phyloP scores from a whole-genome alignment of 2,888 invertebrate genomes.

The Oligia strigilis region DNA sequence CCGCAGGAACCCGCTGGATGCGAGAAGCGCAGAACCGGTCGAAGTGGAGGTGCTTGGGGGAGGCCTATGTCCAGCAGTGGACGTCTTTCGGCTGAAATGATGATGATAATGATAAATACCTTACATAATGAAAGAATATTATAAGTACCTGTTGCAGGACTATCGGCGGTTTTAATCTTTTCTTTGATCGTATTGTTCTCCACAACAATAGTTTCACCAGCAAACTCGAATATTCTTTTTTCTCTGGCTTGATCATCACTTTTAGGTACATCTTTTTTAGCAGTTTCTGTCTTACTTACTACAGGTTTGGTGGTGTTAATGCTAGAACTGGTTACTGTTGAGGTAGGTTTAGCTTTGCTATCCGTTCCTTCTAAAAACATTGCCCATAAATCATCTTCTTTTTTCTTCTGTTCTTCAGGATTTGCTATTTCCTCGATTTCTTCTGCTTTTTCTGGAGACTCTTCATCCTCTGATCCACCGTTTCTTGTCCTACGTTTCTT shows the following conservation, averaged over 20 bases:
- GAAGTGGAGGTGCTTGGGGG: too few species aligned
- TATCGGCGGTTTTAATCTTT: slow-evolving; percentile 80
- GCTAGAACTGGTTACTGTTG: slow-evolving; percentile 66
- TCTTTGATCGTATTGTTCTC: slow-evolving; percentile 86
- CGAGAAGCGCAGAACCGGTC: too few species aligned
- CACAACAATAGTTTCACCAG: slow-evolving; percentile 94
- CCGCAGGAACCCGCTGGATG: too few species aligned
- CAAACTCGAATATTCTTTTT: slow-evolving; percentile 95
- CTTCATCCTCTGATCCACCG: slow-evolving; percentile 71
- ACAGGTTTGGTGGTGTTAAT: slow-evolving; percentile 59
- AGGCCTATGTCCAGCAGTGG: too few species aligned
- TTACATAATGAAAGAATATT: not conserved
- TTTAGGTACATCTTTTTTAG: slow-evolving; percentile 54
- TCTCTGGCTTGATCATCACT: slow-evolving; percentile 89
- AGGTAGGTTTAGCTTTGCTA: slow-evolving; percentile 77
- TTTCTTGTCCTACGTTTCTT: slow-evolving; percentile 78
- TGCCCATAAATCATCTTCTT: slow-evolving; percentile 95
- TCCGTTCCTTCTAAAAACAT: slow-evolving; percentile 94
- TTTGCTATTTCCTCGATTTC: slow-evolving; percentile 76
- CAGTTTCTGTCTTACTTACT: slow-evolving; percentile 52
- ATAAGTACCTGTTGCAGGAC: slow-evolving; percentile 76
- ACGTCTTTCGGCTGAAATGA: too few species aligned
- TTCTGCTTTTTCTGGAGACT: slow-evolving; percentile 65
- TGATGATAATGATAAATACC: not conserved
- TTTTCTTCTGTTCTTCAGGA: slow-evolving; percentile 92